Evolutionary conservation across 2,888 invertebrate genomes (phyloP), one percentile per base, ranked within the genome.

Genomic region (Dryocosmus kuriphilus): DNA sequence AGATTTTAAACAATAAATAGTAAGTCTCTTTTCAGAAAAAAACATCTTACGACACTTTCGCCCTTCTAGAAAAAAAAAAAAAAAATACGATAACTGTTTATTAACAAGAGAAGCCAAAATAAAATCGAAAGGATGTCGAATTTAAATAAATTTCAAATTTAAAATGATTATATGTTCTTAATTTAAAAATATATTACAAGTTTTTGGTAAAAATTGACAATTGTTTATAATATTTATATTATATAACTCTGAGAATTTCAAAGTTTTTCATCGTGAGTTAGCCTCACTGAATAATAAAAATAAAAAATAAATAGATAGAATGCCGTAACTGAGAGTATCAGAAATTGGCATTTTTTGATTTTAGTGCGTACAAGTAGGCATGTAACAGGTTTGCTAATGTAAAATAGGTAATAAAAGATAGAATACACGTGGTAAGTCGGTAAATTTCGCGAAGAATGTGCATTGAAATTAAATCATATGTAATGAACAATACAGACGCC

Each of bases 361-460:
- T 57, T 57, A 24, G 6, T 24, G 57, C 57, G 24, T 57, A 24
- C 22, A 24, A 4, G 4, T 24, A 24, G 57, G 57, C 24, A 27
- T n/a, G 57, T 57, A 24, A 57, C n/a, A 11, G 24, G 24, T 57
- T 24, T 14, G 24, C 4, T 30, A n/a, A 5, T n/a, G 1, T 6
- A 65, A 65, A 65, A 38, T 41, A n/a, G 24, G 22, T 6, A 22
- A 41, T 16, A n/a, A 22, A 38, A 38, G 38, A 27, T 46, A n/a
- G 41, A 51, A 51, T 67, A 30, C 51, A 51, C 51, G 46, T 67
- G 46, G 22, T 38, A 38, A 22, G 27, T 51, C 27, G 30, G 60
- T 78, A 81, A 83, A 81, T 85, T 84, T 85, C 81, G 82, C 82
- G 83, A 83, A 81, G 79, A n/a, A 80, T 80, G 80, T 82, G 81